A percentile compares a stretch with the other conserved stretches of the same genome.
Conservation (phyloP, 2,888 invertebrate species). For the Nomada hirtipes region DNA sequence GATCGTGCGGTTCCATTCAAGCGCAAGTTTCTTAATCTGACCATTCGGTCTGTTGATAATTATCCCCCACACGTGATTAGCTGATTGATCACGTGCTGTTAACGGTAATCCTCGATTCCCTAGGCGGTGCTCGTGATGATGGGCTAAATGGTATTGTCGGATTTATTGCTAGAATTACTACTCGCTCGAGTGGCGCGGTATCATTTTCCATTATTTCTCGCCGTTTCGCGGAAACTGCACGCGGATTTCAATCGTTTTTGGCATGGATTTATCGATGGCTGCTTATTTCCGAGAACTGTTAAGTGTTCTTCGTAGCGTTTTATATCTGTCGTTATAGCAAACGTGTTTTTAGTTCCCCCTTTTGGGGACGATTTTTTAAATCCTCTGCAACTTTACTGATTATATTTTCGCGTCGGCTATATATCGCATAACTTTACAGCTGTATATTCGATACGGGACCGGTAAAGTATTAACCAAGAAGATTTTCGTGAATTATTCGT, state of each 20-base stretch:
- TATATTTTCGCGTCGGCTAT: no score
- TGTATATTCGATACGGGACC: not conserved
- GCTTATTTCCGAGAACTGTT: not conserved
- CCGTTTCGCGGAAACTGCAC: not conserved
- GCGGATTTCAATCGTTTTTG: slow-evolving; percentile 17
- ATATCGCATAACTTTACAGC: no score
- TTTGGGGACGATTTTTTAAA: no score
- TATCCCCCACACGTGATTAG: slow-evolving; percentile 43
- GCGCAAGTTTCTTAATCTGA: slow-evolving; percentile 22
- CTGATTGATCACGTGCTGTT: slow-evolving; percentile 31
- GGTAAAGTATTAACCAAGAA: not conserved
- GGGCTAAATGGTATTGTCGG: slow-evolving; percentile 43
- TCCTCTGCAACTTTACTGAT: no score
- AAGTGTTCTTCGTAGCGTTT: not conserved
- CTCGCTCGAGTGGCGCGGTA: slow-evolving; percentile 11
- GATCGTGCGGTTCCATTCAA: not conserved
- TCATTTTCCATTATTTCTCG: slow-evolving; percentile 28
- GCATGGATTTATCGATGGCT: slow-evolving; percentile 1
- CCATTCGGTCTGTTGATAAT: slow-evolving; percentile 30
- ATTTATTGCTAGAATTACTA: slow-evolving; percentile 53
- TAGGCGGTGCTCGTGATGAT: slow-evolving; percentile 36
- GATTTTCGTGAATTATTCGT: slow-evolving; percentile 22
- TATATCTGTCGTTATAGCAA: no score
- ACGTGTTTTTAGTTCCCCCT: no score
- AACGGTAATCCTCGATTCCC: slow-evolving; percentile 41